Evolutionary conservation across 2,113 vertebrate species (phyloP), one percentile per base, ranked within the genome.

Genomic region (Collichthys lucidus): DNA sequence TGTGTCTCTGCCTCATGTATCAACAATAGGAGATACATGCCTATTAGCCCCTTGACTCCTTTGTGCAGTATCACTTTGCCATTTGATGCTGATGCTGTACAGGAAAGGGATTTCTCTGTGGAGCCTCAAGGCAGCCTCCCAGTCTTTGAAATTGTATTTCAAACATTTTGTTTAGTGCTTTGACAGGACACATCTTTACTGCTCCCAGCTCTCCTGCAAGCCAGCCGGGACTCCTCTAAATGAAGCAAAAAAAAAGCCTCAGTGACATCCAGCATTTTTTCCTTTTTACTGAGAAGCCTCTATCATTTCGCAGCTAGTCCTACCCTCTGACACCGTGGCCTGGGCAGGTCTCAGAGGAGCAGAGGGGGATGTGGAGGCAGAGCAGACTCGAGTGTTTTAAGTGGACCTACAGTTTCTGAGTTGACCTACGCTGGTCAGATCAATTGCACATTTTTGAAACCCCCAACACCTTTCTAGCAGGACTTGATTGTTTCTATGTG

Each of bases 111-210:
- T 83, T 91, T 82, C 88, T 86, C 79, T 14, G 85, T 8, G 85
- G 67, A 35, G 78, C 89, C 88, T 83, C 10, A 0, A 82, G 85
- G 90, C 86, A 80, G 83, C 80, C 78, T 82, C 61, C 11, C 22
- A 84, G 84, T 79, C 77, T 92, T 89, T 89, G 79, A 90, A 92
- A 88, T 9, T 65, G 64, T 57, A 75, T 89, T 91, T 90, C 86
- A 92, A 85, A 88, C 82, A 82, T 84, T 89, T 91, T 84, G 85
- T 90, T 90, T 82, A 73, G 83, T 61, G 65, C 50, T 77, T 84
- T 89, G 92, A 88, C 71, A 81, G 86, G 88, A 86, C 88, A 73
- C 77, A 59, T 86, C 82, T 86, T 78, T 50, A 46, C 63, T 16
- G 50, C 74, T 76, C 60, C 5, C 46, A 46, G 70, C 74, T 80